Percentiles rank a stretch among this genome's conserved stretches.
These are phyloP conservation scores for Bombus turneri DNA, from an alignment of 1,140 invertebrate species.

Conservation along the genomic window DNA sequence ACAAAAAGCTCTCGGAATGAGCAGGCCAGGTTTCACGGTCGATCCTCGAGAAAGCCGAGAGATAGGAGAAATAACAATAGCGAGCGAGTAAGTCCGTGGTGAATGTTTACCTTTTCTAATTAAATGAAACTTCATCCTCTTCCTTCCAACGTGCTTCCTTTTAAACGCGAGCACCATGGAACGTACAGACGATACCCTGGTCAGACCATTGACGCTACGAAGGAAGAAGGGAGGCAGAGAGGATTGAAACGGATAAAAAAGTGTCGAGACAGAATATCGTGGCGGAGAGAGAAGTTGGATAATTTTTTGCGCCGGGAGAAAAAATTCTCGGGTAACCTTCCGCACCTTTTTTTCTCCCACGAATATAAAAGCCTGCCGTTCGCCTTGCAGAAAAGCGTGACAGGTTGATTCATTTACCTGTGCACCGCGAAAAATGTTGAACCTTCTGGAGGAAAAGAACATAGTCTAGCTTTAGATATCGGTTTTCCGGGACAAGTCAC, in stretches of 20 bases:
- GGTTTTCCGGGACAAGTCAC: neutral
- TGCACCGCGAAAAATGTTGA: neutral
- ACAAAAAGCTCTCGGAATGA: slow-evolving; percentile 22
- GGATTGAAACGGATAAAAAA: neutral
- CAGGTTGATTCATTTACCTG: neutral
- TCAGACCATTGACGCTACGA: neutral
- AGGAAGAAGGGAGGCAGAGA: neutral
- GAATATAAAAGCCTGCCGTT: neutral
- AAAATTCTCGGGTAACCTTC: neutral
- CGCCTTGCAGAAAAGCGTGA: neutral
- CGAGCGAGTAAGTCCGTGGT: slow-evolving; percentile 28
- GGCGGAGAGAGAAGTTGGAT: neutral
- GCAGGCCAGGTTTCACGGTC: slow-evolving; percentile 26
- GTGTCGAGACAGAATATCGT: neutral
- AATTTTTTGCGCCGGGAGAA: neutral
- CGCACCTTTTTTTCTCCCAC: neutral
- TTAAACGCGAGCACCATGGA: neutral
- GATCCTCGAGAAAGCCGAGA: slow-evolving; percentile 30
- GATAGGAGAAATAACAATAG: slow-evolving; percentile 47
- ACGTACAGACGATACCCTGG: neutral
- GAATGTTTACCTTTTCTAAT: slow-evolving; percentile 60
- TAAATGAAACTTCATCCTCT: slow-evolving; percentile 47
- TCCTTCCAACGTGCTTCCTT: slow-evolving; percentile 7
- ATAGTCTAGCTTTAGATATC: neutral
- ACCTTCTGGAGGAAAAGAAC: neutral